These are phyloP conservation scores for Genyomyrus donnyi DNA, from an alignment of 2,113 vertebrate species.

Conservation along the genomic window DNA sequence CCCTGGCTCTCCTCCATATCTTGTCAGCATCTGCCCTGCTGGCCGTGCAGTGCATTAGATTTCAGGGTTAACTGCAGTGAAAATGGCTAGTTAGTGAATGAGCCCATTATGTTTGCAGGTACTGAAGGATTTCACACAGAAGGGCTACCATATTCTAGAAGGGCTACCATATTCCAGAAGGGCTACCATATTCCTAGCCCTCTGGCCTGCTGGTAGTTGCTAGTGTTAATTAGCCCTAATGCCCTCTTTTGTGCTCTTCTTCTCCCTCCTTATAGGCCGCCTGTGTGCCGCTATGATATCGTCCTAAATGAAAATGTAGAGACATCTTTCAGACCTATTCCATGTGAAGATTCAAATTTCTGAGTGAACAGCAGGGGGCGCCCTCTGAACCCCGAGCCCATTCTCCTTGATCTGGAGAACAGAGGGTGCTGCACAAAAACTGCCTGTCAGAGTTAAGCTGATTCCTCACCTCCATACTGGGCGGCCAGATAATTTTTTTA, in stretches of 20 bases:
- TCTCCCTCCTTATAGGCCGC: constrained; percentile 49
- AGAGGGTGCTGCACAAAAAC: neutral
- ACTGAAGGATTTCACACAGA: neutral
- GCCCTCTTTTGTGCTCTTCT: neutral
- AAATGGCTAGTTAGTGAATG: neutral
- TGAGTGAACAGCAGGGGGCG: constrained; percentile 32
- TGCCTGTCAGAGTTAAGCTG: neutral
- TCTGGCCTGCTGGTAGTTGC: neutral
- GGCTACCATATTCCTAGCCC: neutral
- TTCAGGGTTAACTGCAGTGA: neutral
- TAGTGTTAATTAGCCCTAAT: neutral
- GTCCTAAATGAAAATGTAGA: constrained; percentile 64
- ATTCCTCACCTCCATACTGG: neutral
- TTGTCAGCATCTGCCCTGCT: neutral
- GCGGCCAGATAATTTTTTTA: neutral
- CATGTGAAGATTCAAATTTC: constrained; percentile 60
- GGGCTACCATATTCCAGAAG: neutral
- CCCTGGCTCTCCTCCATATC: neutral
- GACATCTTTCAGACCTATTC: constrained; percentile 64
- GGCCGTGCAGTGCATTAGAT: neutral
- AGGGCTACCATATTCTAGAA: neutral
- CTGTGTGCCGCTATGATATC: constrained; percentile 81
- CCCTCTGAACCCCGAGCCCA: neutral
- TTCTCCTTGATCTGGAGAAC: neutral
- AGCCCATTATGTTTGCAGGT: neutral